Base-by-base conservation (phyloP, 2,797 vertebrate species). In the Enteromius afrohamiltoni region DNA sequence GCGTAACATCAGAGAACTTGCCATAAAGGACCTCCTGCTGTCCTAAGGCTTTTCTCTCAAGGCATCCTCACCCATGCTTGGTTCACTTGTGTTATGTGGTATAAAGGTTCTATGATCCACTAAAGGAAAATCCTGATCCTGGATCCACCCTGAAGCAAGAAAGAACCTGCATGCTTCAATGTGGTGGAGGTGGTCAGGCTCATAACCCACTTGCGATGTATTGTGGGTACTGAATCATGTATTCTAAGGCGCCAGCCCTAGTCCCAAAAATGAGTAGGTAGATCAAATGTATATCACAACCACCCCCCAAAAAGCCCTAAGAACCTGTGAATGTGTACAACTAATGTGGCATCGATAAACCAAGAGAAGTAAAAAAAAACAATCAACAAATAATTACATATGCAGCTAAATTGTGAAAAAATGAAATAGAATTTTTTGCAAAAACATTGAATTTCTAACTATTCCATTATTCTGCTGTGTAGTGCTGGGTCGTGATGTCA, bases 181-280 rank as follows among this genome's bases (percentile, higher is more conserved):
- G 79, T 42, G 62, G 68, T 49, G 51, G 68, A 70, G 37, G 53
- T 77, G 34, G 34, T 53, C n/a, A 65, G 71, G 45, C 60, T 77
- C n/a, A 55, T 26, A 77, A 77, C 58, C 45, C 34, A 77, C n/a
- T 49, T 68, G 73, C 60, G 55, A 9, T 62, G 68, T 21, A 73
- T 73, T 73, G 26, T 81, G 68, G 53, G 79, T 81, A 73, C 49
- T 81, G 79, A 73, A 62, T 81, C 79, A 81, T 62, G 23, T 62
- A 45, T 73, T 68, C 68, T 49, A 62, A 60, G 55, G 55, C 53
- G 0, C 40, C 19, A 81, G 68, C n/a, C 17, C 11, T 47, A 23
- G n/a, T 70, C 55, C 53, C 11, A 71, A 60, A 10, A 19, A 80
- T 1, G 8, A 47, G 79, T 80, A 34, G 53, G 68, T 60, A 60